These are phyloP conservation scores for Urocolius indicus DNA, from an alignment of 2,113 vertebrate genomes.

Conservation along the genomic window DNA sequence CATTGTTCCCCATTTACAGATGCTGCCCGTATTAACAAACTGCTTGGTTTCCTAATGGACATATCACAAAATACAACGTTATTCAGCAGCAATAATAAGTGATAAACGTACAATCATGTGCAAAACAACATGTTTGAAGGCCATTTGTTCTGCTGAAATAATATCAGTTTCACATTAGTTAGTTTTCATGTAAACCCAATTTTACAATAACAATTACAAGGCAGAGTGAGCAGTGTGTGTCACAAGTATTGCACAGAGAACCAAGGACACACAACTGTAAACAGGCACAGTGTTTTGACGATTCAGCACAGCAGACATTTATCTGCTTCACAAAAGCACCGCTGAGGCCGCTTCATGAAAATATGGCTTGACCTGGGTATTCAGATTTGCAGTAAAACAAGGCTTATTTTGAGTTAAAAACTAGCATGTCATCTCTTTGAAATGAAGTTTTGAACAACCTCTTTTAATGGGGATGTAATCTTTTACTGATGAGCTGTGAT, in stretches of 20 bases:
- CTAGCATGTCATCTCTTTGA: neutral
- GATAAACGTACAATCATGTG: neutral
- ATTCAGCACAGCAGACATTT: neutral
- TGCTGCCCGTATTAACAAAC: neutral
- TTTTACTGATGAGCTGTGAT: neutral
- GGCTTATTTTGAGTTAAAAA: neutral
- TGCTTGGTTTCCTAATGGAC: neutral
- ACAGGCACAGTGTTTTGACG: neutral
- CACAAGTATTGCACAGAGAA: neutral
- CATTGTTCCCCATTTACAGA: neutral
- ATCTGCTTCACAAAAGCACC: neutral
- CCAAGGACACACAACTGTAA: neutral
- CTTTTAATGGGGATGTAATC: neutral
- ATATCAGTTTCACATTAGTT: fast-evolving
- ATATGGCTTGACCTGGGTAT: neutral
- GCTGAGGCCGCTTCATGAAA: too few relatives aligned
- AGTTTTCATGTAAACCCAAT: neutral
- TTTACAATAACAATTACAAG: fast-evolving
- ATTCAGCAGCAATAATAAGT: neutral
- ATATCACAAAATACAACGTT: neutral
- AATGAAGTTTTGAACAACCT: neutral
- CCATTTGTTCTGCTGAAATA: neutral
- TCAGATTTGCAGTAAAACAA: neutral
- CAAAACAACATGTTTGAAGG: neutral
- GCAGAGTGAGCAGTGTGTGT: neutral